Percentiles rank a stretch among this genome's conserved stretches.
phyloP scores from a whole-genome alignment of 2,113 vertebrate species.

The Entosphenus tridentatus region DNA sequence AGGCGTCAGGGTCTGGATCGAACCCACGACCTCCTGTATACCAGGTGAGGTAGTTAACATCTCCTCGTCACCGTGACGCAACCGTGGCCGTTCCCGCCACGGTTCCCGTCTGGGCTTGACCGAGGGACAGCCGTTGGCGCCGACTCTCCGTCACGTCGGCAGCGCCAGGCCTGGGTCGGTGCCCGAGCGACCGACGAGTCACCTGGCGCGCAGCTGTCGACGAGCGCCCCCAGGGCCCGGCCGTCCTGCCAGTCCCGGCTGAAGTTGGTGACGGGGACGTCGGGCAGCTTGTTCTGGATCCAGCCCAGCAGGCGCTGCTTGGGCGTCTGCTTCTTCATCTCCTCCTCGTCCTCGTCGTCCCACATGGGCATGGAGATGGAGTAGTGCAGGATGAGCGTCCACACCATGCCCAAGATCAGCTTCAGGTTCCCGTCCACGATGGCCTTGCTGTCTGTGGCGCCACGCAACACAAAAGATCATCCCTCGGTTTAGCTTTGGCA shows the following conservation, averaged over 20 bases:
- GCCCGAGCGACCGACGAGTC: background rate
- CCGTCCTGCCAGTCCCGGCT: constrained; percentile 4
- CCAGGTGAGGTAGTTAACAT: too few relatives aligned
- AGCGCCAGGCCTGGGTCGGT: too few relatives aligned
- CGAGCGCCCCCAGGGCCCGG: constrained; percentile 1
- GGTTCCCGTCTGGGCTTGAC: too few relatives aligned
- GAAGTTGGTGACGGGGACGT: constrained; percentile 3
- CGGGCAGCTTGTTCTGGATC: constrained; percentile 6
- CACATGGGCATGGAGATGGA: constrained; percentile 1
- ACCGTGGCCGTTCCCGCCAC: too few relatives aligned
- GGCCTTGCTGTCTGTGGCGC: constrained; percentile 3
- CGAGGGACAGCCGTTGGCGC: too few relatives aligned
- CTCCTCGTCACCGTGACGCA: too few relatives aligned
- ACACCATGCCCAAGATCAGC: constrained; percentile 6
- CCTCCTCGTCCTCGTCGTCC: constrained; percentile 3
- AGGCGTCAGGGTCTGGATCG: too few relatives aligned
- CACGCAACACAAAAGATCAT: background rate
- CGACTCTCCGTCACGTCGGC: too few relatives aligned
- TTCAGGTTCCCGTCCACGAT: constrained; percentile 3
- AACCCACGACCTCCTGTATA: too few relatives aligned
- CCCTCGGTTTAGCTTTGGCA: background rate
- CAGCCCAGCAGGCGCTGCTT: constrained; percentile 4
- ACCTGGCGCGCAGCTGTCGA: constrained; percentile 4
- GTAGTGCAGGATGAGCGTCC: constrained; percentile 4
- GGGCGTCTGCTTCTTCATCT: background rate